Percentiles rank a stretch among this genome's conserved stretches.
phyloP scores from a whole-genome alignment of 1,140 invertebrate species.

The Ooceraea biroi region DNA sequence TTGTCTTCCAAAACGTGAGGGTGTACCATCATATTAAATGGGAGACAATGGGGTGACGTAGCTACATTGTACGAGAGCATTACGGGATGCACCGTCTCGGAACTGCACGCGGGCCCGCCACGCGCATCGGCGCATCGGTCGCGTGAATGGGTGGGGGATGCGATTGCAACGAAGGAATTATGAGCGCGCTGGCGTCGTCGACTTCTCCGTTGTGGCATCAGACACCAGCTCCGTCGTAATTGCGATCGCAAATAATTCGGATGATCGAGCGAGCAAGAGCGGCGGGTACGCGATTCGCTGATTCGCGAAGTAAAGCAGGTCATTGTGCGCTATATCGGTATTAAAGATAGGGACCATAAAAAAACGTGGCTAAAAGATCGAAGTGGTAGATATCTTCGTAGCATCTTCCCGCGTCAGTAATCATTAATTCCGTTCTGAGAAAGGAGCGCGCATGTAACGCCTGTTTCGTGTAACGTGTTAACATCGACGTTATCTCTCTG shows the following conservation, averaged over 20 bases:
- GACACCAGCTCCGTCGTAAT: slow-evolving; percentile 37
- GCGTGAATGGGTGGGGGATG: slow-evolving; percentile 42
- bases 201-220: slow-evolving; percentile 7
- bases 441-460: not conserved
- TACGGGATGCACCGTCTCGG: not conserved
- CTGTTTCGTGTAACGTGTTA: not conserved
- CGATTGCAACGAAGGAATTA: slow-evolving; percentile 57
- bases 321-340: not conserved
- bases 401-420: too few species aligned
- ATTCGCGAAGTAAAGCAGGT: not conserved
- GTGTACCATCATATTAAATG: not conserved
- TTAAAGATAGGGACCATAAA: not conserved
- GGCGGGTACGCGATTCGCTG: not conserved
- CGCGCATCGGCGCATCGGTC: slow-evolving; percentile 32
- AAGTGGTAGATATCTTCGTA: too few species aligned
- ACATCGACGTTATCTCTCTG: not conserved
- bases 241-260: slow-evolving; percentile 46
- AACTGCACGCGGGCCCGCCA: not conserved
- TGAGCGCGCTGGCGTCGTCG: slow-evolving; percentile 36
- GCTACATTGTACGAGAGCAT: not conserved
- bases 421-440: too few species aligned
- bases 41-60: not conserved
- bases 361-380: not conserved
- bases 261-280: not conserved
- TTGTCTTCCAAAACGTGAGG: not conserved